Base-by-base conservation (phyloP, 1,140 invertebrate species). In the Leptoteleia sp. region DNA sequence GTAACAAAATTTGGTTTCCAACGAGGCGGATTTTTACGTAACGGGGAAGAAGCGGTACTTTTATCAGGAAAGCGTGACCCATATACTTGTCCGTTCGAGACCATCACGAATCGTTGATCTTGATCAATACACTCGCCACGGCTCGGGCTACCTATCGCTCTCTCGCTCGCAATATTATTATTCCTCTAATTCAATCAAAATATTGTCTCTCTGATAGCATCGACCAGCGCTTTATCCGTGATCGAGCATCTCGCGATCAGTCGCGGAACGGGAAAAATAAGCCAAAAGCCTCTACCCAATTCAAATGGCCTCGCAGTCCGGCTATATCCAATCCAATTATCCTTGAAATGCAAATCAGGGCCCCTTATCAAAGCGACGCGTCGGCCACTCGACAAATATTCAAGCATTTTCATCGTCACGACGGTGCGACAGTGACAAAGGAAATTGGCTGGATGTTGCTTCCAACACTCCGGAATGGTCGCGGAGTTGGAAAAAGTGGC, bases 71-170 rank as follows among this genome's bases (percentile, higher is more conserved):
- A 80, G 40, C 79, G 73, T 77, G 73, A 77, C 73, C 79, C 70
- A 80, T 70, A 77, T 80, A 80, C 59, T 80, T 80, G 8, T 70
- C 73, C 72, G 73, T 67, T 77, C 64, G 79, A 75, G 70, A 80
- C 79, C 79, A 73, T 80, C 64, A 73, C 78, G 72, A 80, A 72
- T 80, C 78, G 67, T 61, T 72, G 67, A 80, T 80, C 72, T 72
- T 68, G 78, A 80, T 80, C 65, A 72, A 71, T 80, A 54, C 67
- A 29, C 43, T 45, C 48, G 45, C 27, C 37, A 16, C 37, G 7
- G n/a, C n/a, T n/a, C n/a, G 27, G 25, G 65, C 45, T 71, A 68
- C 75, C 75, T 27, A 77, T 77, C 75, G 59, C 27, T 35, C 31
- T 45, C 55, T 48, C 37, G 64, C 35, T 77, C 48, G 65, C 61